Percentiles rank a stretch among this genome's conserved stretches.
Conservation (phyloP, 1,140 invertebrate genomes). For the Tetraneura akinire region DNA sequence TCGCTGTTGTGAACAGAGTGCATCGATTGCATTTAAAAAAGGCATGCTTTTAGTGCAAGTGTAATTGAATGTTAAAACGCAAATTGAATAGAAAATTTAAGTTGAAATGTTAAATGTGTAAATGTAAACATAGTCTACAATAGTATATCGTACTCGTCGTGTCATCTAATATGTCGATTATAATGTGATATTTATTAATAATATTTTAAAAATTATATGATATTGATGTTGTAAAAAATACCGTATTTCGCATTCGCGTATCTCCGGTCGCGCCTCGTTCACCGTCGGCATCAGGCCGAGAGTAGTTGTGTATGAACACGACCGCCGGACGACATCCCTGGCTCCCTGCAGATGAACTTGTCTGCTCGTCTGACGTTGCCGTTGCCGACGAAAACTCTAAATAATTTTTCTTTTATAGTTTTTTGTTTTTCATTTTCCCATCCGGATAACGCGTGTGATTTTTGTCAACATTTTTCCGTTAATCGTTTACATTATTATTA, state of each 20-base stretch:
- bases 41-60: too few relatives aligned
- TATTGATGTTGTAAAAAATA: neutral
- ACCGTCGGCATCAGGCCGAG: neutral
- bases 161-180: slow-evolving; percentile 3
- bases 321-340: slow-evolving; percentile 27
- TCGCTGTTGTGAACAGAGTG: too few relatives aligned
- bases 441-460: neutral
- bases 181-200: too few relatives aligned
- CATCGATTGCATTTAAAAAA: too few relatives aligned
- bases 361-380: neutral
- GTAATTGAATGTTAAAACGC: too few relatives aligned
- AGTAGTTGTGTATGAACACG: neutral
- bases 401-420: too few relatives aligned
- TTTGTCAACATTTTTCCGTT: neutral
- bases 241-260: neutral
- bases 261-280: slow-evolving; percentile 2
- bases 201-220: neutral
- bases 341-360: neutral
- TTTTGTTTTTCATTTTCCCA: too few relatives aligned
- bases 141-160: neutral
- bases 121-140: too few relatives aligned
- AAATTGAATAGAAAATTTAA: too few relatives aligned
- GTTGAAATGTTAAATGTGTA: too few relatives aligned
- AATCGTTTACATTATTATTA: too few relatives aligned
- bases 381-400: neutral